Evolutionary conservation across 1,140 invertebrate genomes (phyloP).

Genomic region (Eumaeus atala): DNA sequence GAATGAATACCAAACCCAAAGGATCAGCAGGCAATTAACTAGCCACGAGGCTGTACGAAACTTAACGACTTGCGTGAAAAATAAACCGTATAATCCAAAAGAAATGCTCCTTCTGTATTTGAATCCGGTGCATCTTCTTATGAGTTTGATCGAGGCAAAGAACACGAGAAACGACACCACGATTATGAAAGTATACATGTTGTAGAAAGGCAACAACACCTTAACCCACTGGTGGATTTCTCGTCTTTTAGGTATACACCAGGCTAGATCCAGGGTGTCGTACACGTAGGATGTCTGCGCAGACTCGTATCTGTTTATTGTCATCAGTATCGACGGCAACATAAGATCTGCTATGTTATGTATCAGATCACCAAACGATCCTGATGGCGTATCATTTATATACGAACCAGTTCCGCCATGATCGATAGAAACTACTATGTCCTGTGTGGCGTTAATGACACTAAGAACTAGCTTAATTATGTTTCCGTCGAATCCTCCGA

Average conservation of each 20-base stretch:
- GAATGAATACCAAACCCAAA: conserved; percentile 51
- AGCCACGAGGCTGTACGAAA: conserved; percentile 34
- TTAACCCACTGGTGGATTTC: conserved; percentile 44
- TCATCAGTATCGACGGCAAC: conserved; percentile 30
- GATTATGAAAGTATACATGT: conserved; percentile 27
- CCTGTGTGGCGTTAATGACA: conserved; percentile 34
- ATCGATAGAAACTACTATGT: conserved; percentile 23
- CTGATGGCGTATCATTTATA: conserved; percentile 25
- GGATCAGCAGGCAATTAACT: conserved; percentile 32
- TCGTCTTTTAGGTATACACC: conserved; percentile 36
- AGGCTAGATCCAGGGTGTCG: conserved; percentile 30
- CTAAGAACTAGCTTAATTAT: conserved; percentile 30
- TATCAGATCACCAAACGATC: conserved; percentile 28
- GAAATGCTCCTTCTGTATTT: conserved; percentile 19
- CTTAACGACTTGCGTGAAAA: conserved; percentile 36
- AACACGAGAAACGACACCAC: conserved; percentile 28
- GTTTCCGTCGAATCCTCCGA: conserved; percentile 37
- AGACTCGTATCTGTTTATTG: conserved; percentile 22
- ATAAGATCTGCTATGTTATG: conserved; percentile 35
- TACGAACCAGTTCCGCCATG: conserved; percentile 16
- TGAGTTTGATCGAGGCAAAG: conserved; percentile 19
- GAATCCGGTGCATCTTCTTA: conserved; percentile 17
- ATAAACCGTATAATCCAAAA: conserved; percentile 32
- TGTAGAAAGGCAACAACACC: conserved; percentile 39
- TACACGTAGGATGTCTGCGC: conserved; percentile 31